These are phyloP conservation scores for Ctenicera cuprea DNA, from an alignment of 2,888 invertebrate species.

Conservation along the genomic window DNA sequence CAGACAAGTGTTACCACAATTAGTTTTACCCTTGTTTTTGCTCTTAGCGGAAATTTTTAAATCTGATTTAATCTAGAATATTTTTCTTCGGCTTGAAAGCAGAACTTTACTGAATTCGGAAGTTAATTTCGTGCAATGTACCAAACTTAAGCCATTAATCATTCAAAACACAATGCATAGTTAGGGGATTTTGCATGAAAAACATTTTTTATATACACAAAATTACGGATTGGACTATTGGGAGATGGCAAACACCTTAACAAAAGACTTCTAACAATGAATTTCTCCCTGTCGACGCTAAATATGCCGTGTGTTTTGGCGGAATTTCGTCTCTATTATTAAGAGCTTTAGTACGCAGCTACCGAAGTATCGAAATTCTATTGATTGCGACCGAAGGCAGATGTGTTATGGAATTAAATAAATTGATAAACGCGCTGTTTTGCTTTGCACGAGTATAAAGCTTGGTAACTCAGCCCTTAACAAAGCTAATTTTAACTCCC, in stretches of 20 bases:
- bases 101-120: too few relatives aligned
- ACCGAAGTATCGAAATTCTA: slow-evolving; percentile 50
- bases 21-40: slow-evolving; percentile 32
- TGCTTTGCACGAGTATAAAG: too few relatives aligned
- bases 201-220: slow-evolving; percentile 61
- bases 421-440: slow-evolving; percentile 40
- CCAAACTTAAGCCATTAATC: slow-evolving; percentile 60
- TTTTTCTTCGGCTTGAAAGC: too few relatives aligned
- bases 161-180: slow-evolving; percentile 62
- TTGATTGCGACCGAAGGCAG: slow-evolving; percentile 45
- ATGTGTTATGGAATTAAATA: slow-evolving; percentile 46
- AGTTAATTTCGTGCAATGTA: slow-evolving; percentile 2
- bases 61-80: not conserved
- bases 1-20: slow-evolving; percentile 42
- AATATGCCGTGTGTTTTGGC: slow-evolving; percentile 43
- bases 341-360: slow-evolving; percentile 42
- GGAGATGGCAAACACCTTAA: slow-evolving; percentile 54
- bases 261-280: slow-evolving; percentile 52
- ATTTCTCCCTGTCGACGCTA: slow-evolving; percentile 43
- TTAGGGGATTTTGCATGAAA: slow-evolving; percentile 66
- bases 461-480: not conserved
- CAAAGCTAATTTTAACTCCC: not conserved
- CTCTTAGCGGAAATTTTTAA: slow-evolving; percentile 4
- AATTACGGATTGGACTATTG: slow-evolving; percentile 55
- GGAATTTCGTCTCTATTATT: slow-evolving; percentile 50